phyloP scores from a whole-genome alignment of 2,797 vertebrate species.

The Emydoidea blandingii region DNA sequence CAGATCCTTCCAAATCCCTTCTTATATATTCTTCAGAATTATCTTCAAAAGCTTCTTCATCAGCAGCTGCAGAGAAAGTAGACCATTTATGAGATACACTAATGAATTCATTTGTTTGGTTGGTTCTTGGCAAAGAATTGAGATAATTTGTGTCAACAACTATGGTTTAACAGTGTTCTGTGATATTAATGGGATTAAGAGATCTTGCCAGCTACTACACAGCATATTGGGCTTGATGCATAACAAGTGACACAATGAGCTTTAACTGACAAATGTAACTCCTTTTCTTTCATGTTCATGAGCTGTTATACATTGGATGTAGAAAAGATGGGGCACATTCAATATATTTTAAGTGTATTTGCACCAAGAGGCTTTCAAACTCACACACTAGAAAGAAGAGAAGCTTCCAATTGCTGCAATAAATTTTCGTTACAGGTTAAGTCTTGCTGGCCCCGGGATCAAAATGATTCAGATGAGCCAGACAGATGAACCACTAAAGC shows the following conservation, averaged over 20 bases:
- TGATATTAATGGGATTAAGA: not conserved
- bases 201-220: not conserved
- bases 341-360: not conserved
- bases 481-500: not conserved
- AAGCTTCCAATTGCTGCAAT: not conserved
- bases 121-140: not conserved
- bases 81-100: not conserved
- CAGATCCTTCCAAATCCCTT: conserved; percentile 98
- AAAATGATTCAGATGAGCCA: not conserved
- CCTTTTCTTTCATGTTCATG: not conserved
- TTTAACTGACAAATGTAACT: not conserved
- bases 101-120: rapidly evolving
- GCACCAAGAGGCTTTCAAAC: not conserved
- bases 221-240: not conserved
- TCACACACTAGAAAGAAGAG: not conserved
- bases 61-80: conserved; percentile 87
- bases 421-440: not conserved
- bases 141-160: not conserved
- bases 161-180: not conserved
- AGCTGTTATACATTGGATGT: not conserved
- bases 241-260: not conserved
- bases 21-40: conserved; percentile 99
- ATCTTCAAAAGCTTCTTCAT: conserved; percentile 99
- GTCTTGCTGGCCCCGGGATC: not conserved
- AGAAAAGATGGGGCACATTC: not conserved